These are phyloP conservation scores for Clarias gariepinus DNA, from an alignment of 2,113 vertebrate genomes.

Conservation along the genomic window DNA sequence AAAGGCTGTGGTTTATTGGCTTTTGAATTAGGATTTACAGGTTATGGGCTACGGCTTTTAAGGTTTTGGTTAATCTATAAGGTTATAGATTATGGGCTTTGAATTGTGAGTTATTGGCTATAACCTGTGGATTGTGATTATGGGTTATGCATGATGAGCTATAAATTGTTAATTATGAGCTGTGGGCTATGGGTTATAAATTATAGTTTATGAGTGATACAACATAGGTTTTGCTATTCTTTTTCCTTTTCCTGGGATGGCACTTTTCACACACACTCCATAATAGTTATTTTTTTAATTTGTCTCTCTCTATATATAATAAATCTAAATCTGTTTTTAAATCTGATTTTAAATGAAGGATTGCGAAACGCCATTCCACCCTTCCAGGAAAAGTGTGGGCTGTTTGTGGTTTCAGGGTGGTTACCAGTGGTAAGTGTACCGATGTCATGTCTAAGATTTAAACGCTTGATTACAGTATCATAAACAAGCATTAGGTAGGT, in stretches of 20 bases:
- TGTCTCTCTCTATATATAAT: not conserved
- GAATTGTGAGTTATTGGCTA: not conserved
- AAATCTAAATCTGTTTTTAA: not conserved
- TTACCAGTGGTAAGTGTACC: no score
- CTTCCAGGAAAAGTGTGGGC: not conserved
- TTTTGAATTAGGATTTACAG: not conserved
- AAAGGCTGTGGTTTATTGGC: not conserved
- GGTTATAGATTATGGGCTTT: not conserved
- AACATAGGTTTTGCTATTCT: not conserved
- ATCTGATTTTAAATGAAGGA: not conserved
- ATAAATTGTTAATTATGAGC: not conserved
- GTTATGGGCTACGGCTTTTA: not conserved
- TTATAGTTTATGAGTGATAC: no score
- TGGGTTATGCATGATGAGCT: not conserved
- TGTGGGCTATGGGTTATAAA: not conserved
- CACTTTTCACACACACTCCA: not conserved
- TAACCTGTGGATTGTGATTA: not conserved
- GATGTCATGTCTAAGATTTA: no score
- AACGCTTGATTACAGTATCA: not conserved
- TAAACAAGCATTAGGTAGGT: not conserved
- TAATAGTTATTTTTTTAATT: not conserved
- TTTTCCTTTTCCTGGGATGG: not conserved
- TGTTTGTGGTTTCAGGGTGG: conserved; percentile 1
- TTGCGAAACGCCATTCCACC: not conserved
- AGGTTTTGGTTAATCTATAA: not conserved